Evolutionary conservation across 2,888 invertebrate species (phyloP).

Genomic region (Protodeltote pygarga): DNA sequence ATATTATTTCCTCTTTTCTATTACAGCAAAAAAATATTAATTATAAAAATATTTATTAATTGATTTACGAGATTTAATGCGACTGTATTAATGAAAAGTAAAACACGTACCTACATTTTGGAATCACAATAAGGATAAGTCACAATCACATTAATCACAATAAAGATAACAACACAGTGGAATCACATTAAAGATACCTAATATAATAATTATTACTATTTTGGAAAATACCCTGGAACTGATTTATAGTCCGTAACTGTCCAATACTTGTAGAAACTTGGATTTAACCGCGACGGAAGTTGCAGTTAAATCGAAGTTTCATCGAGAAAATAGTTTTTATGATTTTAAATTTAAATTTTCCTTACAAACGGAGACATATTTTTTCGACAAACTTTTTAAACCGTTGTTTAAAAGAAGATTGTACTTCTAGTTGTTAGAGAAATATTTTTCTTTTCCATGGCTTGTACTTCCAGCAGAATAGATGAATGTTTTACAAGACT

Average conservation of each 20-base stretch:
- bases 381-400: slow-evolving; percentile 30
- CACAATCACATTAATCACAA: too few relatives aligned
- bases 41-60: too few relatives aligned
- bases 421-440: slow-evolving; percentile 12
- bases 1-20: too few relatives aligned
- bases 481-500: slow-evolving; percentile 2
- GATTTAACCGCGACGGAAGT: not conserved
- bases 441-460: slow-evolving; percentile 6
- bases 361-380: slow-evolving; percentile 30
- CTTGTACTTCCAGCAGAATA: not conserved
- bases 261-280: not conserved
- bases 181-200: too few relatives aligned
- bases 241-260: not conserved
- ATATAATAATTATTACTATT: too few relatives aligned
- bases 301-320: not conserved
- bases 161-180: too few relatives aligned
- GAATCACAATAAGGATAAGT: too few relatives aligned
- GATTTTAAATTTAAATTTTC: slow-evolving; percentile 36
- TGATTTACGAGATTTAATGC: too few relatives aligned
- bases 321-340: slow-evolving; percentile 24
- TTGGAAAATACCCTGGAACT: not conserved
- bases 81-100: too few relatives aligned
- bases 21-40: too few relatives aligned
- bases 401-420: slow-evolving; percentile 18
- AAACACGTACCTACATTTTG: not conserved